phyloP scores from a whole-genome alignment of 2,888 invertebrate genomes.

The Cantharis lateralis region DNA sequence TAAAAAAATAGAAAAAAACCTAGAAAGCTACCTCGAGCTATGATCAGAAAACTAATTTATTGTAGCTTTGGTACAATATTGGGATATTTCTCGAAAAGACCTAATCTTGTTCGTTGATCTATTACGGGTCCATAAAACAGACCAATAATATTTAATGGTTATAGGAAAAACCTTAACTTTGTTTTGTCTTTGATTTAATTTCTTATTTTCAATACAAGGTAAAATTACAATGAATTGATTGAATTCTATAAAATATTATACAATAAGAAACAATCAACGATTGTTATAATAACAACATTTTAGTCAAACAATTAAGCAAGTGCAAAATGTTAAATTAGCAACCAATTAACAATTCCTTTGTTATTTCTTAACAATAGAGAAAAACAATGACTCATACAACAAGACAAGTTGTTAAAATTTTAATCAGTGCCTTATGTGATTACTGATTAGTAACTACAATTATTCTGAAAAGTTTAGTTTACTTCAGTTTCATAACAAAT shows the following conservation, averaged over 20 bases:
- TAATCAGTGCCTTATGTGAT: neutral
- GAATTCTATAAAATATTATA: neutral
- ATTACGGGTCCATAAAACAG: neutral
- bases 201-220: neutral
- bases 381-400: neutral
- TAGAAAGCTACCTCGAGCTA: too few relatives aligned
- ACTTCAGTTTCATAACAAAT: neutral
- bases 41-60: too few relatives aligned
- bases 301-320: neutral
- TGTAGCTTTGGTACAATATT: too few relatives aligned
- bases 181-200: neutral
- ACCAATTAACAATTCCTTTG: neutral
- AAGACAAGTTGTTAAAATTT: neutral
- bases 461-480: neutral
- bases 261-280: neutral
- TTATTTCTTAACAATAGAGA: neutral
- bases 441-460: neutral
- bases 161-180: too few relatives aligned
- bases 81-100: too few relatives aligned
- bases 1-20: too few relatives aligned
- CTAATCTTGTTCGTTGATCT: neutral
- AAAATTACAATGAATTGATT: neutral
- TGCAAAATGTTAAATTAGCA: neutral
- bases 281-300: slow-evolving; percentile 4
- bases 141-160: neutral